phyloP scores from a whole-genome alignment of 2,797 vertebrate species.

The Perodicticus potto region DNA sequence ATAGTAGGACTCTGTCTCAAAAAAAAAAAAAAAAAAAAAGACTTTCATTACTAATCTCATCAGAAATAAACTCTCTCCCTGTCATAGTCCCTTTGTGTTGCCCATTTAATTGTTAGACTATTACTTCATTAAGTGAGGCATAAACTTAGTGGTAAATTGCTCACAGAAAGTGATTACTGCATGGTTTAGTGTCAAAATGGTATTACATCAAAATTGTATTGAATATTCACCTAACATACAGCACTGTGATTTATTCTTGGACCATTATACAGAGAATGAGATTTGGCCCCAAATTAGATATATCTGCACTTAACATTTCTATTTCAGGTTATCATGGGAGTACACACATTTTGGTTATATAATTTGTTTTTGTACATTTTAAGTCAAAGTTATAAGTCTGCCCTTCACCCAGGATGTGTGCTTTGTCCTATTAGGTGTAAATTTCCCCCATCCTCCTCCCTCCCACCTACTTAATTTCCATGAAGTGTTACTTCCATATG shows the following conservation, averaged over 20 bases:
- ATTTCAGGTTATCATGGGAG: too few relatives aligned
- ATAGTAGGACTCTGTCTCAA: too few relatives aligned
- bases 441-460: too few relatives aligned
- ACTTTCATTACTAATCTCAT: background rate
- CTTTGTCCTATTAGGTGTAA: too few relatives aligned
- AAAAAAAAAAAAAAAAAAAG: too few relatives aligned
- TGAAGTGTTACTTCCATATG: too few relatives aligned
- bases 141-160: conserved; percentile 31
- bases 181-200: conserved; percentile 30
- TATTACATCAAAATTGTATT: conserved; percentile 55
- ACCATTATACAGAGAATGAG: conserved; percentile 35
- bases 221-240: background rate
- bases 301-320: background rate
- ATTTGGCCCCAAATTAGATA: conserved; percentile 46
- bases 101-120: conserved; percentile 47
- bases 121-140: conserved; percentile 35
- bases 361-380: too few relatives aligned
- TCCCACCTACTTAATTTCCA: too few relatives aligned
- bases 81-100: background rate
- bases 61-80: conserved; percentile 49
- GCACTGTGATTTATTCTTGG: conserved; percentile 16
- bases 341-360: too few relatives aligned
- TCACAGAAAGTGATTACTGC: conserved; percentile 48
- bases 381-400: too few relatives aligned
- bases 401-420: too few relatives aligned